Evolutionary conservation across 92 coral and sea anemone genomes (phyloP).

Genomic region (Palythoa grandis): DNA sequence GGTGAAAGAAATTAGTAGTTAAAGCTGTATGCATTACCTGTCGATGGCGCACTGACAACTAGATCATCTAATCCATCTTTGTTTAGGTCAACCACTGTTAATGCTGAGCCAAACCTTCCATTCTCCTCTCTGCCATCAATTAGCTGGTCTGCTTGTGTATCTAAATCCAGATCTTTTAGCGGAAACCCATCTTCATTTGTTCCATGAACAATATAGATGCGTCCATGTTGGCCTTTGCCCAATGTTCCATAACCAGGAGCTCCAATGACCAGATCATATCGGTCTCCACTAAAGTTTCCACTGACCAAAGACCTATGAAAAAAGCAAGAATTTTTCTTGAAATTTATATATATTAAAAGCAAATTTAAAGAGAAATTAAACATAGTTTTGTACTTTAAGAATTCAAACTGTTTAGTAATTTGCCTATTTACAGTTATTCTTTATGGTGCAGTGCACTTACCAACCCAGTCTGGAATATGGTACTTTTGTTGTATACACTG

Average conservation of each 20-base stretch:
- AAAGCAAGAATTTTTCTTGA: background rate
- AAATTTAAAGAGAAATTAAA: too few species aligned
- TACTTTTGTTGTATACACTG: constrained; percentile 67
- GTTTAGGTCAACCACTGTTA: constrained; percentile 88
- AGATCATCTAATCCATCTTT: constrained; percentile 91
- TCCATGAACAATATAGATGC: constrained; percentile 71
- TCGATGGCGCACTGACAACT: constrained; percentile 93
- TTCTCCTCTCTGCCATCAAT: constrained; percentile 78
- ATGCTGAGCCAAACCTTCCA: constrained; percentile 85
- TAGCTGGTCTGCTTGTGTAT: constrained; percentile 64
- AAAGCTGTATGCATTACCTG: constrained; percentile 55
- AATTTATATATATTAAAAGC: too few species aligned
- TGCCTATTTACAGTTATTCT: too few species aligned
- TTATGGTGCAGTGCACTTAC: constrained; percentile 46
- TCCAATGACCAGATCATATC: constrained; percentile 66
- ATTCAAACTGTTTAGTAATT: too few species aligned
- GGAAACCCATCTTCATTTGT: constrained; percentile 64
- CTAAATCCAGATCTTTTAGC: constrained; percentile 67
- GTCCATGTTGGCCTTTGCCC: constrained; percentile 89
- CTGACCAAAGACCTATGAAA: constrained; percentile 70
- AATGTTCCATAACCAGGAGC: constrained; percentile 93
- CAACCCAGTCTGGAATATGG: constrained; percentile 93
- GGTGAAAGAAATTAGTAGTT: too few species aligned
- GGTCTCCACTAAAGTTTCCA: constrained; percentile 74
- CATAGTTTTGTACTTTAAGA: too few species aligned